Evolutionary conservation across 2,113 vertebrate genomes (phyloP), one percentile per base, ranked within the genome.

Genomic region (Centropus unirufus): DNA sequence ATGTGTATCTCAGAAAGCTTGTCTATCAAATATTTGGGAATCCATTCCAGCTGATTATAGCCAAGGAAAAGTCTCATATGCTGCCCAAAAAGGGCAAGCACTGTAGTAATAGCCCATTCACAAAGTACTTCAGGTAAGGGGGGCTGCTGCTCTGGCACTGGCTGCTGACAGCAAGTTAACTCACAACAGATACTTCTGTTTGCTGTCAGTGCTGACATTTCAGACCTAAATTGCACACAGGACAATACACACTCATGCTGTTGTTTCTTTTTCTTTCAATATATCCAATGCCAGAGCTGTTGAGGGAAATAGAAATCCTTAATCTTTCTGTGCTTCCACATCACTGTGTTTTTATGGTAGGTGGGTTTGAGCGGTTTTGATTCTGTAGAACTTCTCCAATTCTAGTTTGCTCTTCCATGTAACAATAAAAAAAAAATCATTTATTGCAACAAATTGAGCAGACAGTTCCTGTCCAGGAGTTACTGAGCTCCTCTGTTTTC

Each of bases 171-270:
- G 77, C 51, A 58, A 51, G 52, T 77, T 63, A 47, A 27, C 68
- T 9, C 52, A 72, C 66, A 66, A 17, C 3, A 36, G 49, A 12
- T 23, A 18, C 24, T 23, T 26, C 5, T 55, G 14, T 39, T 54
- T n/a, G 30, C 36, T 51, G n/a, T 36, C 77, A n/a, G 19, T 63
- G 78, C 39, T 93, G 80, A 39, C 22, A 61, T 52, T 76, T 23
- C 58, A 49, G 29, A 47, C 40, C 6, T 63, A 55, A 58, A 3
- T 86, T 13, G 52, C 6, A 20, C 30, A 34, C 8, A 21, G 49
- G 15, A 29, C 0, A 0, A 34, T 32, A 22, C 34, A 16, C 14
- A 8, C 29, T 61, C 23, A 4, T 5, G 6, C 13, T 66, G 27
- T 22, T 6, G 10, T 8, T 8, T 13, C 3, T 3, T 70, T 82